Percentiles rank a stretch among this genome's conserved stretches.
phyloP scores from a whole-genome alignment of 1,140 invertebrate genomes.

The Cydia pomonella region DNA sequence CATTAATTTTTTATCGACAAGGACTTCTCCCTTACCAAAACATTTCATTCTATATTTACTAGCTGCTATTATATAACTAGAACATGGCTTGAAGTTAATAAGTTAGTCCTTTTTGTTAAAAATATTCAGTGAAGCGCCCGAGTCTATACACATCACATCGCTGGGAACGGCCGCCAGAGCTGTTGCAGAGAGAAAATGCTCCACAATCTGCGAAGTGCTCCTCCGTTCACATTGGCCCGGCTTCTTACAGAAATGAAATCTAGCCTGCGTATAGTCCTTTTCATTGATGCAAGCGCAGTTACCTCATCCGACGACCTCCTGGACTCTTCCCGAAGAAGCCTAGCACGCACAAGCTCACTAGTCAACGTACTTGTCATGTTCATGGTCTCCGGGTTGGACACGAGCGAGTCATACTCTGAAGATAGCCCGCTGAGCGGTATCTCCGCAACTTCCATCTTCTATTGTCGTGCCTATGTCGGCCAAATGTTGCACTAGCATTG shows the following conservation, averaged over 20 bases:
- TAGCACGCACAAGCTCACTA: conserved; percentile 4
- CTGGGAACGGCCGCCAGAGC: not conserved
- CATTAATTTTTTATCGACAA: not conserved
- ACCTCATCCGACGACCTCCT: not conserved
- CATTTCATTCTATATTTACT: not conserved
- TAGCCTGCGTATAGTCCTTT: not conserved
- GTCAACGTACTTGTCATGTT: not conserved
- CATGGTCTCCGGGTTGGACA: not conserved
- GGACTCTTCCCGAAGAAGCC: conserved; percentile 12
- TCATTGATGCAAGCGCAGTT: not conserved
- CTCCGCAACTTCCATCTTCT: conserved; percentile 9
- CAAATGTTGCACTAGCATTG: not conserved
- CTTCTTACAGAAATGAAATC: not conserved
- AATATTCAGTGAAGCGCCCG: not conserved
- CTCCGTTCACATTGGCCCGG: not conserved
- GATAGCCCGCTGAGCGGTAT: conserved; percentile 1
- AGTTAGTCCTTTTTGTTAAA: not conserved
- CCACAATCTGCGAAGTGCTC: not conserved
- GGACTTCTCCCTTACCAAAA: not conserved
- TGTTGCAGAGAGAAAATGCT: not conserved
- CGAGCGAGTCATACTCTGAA: conserved; percentile 1
- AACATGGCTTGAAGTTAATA: not conserved
- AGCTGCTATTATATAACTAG: not conserved
- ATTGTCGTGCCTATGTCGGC: conserved; percentile 4
- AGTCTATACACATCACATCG: not conserved